Evolutionary conservation across 2,113 vertebrate species (phyloP).

Genomic region (Gallinago jamesoni): DNA sequence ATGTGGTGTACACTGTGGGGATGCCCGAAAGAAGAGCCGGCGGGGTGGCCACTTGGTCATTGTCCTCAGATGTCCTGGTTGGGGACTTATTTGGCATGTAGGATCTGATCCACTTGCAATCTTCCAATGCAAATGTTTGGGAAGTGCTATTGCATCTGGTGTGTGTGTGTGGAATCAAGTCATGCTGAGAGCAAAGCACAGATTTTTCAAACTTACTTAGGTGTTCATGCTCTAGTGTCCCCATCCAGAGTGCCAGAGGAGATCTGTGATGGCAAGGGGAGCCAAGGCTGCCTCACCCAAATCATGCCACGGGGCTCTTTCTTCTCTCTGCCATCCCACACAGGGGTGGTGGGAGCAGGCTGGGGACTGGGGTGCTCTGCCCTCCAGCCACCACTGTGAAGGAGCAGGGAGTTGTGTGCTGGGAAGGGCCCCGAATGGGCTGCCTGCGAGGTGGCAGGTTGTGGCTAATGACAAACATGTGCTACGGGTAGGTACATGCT

Average conservation of each 20-base stretch:
- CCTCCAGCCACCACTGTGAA: background rate
- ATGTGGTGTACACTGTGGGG: accelerated
- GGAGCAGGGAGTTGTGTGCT: background rate
- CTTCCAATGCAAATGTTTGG: background rate
- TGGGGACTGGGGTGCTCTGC: background rate
- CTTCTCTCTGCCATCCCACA: background rate
- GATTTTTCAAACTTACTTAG: background rate
- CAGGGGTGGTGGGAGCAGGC: background rate
- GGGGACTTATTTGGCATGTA: background rate
- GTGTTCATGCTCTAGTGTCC: background rate
- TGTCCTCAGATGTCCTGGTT: background rate
- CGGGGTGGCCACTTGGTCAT: accelerated
- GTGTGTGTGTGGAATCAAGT: accelerated
- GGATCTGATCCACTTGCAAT: background rate
- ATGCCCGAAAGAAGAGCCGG: background rate
- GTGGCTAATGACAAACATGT: background rate
- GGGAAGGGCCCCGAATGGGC: background rate
- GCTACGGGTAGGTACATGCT: background rate
- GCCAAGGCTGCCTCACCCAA: background rate
- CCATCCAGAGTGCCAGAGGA: background rate
- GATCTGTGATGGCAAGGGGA: too few species aligned
- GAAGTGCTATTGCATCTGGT: background rate
- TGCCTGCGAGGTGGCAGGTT: background rate
- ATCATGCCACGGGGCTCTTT: accelerated
- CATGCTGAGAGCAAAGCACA: background rate